Percentiles rank a stretch among this genome's conserved stretches.
Evolutionary conservation across 2,113 vertebrate species (phyloP).

Genomic region (Castor canadensis): DNA sequence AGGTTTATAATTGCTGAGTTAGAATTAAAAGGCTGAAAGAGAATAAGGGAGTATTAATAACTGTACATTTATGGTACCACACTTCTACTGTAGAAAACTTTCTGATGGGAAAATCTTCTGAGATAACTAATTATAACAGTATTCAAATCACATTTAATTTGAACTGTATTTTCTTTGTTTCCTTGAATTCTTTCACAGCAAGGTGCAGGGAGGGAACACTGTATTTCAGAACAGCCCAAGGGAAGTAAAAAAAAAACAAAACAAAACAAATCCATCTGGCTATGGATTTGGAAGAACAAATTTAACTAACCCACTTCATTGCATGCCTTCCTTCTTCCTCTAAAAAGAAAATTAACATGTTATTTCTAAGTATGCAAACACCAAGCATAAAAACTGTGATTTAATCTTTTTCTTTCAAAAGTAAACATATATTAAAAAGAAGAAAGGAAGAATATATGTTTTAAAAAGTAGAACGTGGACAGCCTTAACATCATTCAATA

Average conservation of each 20-base stretch:
- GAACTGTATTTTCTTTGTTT: neutral
- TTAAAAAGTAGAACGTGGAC: neutral
- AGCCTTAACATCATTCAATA: constrained; percentile 24
- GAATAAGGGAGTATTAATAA: neutral
- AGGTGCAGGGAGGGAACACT: neutral
- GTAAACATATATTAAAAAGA: neutral
- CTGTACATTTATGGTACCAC: neutral
- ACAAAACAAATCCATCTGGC: too few species aligned
- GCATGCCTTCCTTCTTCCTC: neutral
- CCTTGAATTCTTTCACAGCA: constrained; percentile 43
- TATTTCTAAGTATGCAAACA: constrained; percentile 37
- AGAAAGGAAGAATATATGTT: neutral
- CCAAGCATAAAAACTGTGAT: neutral
- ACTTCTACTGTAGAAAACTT: neutral
- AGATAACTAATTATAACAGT: neutral
- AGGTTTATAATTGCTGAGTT: neutral
- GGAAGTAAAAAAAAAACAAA: neutral
- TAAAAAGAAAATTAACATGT: neutral
- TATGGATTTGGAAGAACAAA: constrained; percentile 31
- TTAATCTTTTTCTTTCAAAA: constrained; percentile 33
- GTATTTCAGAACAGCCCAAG: constrained; percentile 19
- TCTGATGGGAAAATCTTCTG: neutral
- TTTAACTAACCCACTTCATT: constrained; percentile 41
- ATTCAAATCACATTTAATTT: constrained; percentile 47
- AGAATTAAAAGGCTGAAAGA: neutral